Evolutionary conservation across 2,113 vertebrate genomes (phyloP).

Genomic region (Hepsetus odoe): DNA sequence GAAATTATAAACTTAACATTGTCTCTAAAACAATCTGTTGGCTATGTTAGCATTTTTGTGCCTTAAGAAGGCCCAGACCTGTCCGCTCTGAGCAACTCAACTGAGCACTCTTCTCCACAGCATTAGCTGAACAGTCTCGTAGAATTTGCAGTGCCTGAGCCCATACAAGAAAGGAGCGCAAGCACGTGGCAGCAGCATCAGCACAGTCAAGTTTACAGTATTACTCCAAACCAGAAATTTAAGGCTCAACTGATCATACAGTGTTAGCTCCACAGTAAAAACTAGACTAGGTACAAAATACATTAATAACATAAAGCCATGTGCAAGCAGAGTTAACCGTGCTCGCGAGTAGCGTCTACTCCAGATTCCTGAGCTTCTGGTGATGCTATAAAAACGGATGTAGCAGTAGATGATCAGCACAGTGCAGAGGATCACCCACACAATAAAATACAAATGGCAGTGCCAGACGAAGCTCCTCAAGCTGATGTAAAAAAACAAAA

Average conservation of each 20-base stretch:
- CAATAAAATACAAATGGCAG: slow-evolving; percentile 67
- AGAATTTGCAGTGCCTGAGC: slow-evolving; percentile 77
- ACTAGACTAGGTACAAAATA: slow-evolving; percentile 76
- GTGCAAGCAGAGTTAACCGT: slow-evolving; percentile 76
- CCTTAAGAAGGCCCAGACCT: neutral
- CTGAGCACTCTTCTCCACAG: slow-evolving; percentile 58
- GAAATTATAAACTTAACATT: too few relatives aligned
- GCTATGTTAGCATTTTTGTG: too few relatives aligned
- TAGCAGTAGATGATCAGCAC: slow-evolving; percentile 78
- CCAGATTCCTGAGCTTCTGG: slow-evolving; percentile 78
- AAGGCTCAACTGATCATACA: slow-evolving; percentile 54
- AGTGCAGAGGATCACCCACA: slow-evolving; percentile 66
- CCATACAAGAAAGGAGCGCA: slow-evolving; percentile 78
- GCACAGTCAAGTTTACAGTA: slow-evolving; percentile 71
- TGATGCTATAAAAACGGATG: slow-evolving; percentile 76
- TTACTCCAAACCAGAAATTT: slow-evolving; percentile 71
- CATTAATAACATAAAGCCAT: slow-evolving; percentile 73
- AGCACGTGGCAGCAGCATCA: slow-evolving; percentile 76
- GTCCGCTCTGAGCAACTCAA: slow-evolving; percentile 7
- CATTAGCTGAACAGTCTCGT: slow-evolving; percentile 63
- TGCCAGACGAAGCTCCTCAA: slow-evolving; percentile 38
- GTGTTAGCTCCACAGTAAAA: slow-evolving; percentile 69
- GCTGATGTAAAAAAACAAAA: slow-evolving; percentile 63
- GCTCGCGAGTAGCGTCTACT: slow-evolving; percentile 77
- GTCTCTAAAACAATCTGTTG: too few relatives aligned